Conservation (phyloP, 2,888 invertebrate species). For the Catocala nupta region DNA sequence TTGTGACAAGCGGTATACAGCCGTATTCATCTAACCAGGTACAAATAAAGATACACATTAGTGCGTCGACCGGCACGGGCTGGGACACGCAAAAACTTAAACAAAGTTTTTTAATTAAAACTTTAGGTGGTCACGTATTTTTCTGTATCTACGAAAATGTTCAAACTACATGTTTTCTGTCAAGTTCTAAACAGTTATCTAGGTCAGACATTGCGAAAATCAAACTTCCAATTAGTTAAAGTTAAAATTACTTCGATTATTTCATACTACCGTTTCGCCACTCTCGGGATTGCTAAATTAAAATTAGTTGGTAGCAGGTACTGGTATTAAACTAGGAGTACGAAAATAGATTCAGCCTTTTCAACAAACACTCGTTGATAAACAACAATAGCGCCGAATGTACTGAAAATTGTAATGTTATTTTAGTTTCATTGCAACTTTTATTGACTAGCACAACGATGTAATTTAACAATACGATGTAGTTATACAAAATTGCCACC, state of each 20-base stretch:
- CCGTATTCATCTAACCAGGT: slow-evolving; percentile 10
- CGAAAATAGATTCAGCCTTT: no score
- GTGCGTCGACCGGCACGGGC: slow-evolving; percentile 24
- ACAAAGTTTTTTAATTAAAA: slow-evolving; percentile 51
- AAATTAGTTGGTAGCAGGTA: neutral
- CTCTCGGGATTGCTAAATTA: neutral
- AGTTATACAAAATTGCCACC: no score
- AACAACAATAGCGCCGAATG: no score
- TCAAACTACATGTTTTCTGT: slow-evolving; percentile 32
- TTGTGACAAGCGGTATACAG: no score
- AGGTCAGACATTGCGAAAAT: slow-evolving; percentile 25
- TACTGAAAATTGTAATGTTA: no score
- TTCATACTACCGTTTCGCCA: neutral
- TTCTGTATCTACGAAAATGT: slow-evolving; percentile 36
- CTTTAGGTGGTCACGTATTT: slow-evolving; percentile 45
- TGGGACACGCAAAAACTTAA: slow-evolving; percentile 34
- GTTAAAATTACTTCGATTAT: slow-evolving; percentile 4
- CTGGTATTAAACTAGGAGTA: neutral
- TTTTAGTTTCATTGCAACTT: no score
- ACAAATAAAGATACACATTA: slow-evolving; percentile 37
- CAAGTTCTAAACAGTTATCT: slow-evolving; percentile 31
- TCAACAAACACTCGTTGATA: no score
- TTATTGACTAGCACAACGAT: no score
- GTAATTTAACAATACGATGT: no score
- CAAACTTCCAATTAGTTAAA: slow-evolving; percentile 4